Conservation (phyloP, 1,140 invertebrate genomes). For the Rhizoglyphus robini region DNA sequence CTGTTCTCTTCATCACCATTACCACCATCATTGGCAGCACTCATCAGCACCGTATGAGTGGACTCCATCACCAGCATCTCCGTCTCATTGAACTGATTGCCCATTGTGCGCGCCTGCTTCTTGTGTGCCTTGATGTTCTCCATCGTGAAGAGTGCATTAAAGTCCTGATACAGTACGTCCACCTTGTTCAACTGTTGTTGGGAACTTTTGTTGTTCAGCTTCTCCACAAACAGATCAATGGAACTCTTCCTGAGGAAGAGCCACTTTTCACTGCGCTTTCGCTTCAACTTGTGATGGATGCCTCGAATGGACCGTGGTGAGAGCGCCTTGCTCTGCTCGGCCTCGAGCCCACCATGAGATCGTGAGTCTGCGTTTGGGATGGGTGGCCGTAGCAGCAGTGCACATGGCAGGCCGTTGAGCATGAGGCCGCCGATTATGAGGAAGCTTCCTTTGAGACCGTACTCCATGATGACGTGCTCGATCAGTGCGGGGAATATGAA, state of each 20-base stretch:
- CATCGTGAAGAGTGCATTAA: neutral
- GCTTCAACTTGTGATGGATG: neutral
- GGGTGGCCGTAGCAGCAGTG: slow-evolving; percentile 52
- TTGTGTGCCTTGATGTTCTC: slow-evolving; percentile 1
- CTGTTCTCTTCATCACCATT: no score
- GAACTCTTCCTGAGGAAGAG: neutral
- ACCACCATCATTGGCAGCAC: no score
- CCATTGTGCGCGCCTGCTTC: neutral
- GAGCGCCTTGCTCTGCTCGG: neutral
- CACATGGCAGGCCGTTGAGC: slow-evolving; percentile 64
- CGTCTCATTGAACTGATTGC: neutral
- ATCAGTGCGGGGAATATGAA: slow-evolving; percentile 32
- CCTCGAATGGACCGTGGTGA: neutral
- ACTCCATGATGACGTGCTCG: slow-evolving; percentile 25
- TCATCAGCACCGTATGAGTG: neutral
- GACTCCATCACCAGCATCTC: slow-evolving; percentile 5
- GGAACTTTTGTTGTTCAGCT: neutral
- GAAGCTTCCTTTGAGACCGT: slow-evolving; percentile 33
- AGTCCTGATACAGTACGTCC: neutral
- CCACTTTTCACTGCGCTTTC: neutral
- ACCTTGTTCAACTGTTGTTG: neutral
- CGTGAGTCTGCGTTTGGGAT: no score
- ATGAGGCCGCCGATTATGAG: slow-evolving; percentile 63
- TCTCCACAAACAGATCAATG: neutral
- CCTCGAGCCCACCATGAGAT: no score